Conservation (phyloP, 2,888 invertebrate species). For the Campopleginae sp. region DNA sequence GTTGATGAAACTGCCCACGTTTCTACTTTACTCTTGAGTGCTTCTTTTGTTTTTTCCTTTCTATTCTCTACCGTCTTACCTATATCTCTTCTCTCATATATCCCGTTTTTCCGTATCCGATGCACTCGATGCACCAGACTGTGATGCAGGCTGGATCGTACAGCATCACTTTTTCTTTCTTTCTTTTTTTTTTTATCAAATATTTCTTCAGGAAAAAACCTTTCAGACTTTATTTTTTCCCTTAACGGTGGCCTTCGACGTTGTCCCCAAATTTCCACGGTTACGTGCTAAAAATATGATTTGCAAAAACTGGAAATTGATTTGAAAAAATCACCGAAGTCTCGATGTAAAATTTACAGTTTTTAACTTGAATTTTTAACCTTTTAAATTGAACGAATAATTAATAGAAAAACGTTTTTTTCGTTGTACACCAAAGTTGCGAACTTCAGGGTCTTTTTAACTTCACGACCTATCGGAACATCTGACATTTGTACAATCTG, state of each 20-base stretch:
- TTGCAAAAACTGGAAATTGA: no score
- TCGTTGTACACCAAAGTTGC: no score
- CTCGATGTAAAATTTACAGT: no score
- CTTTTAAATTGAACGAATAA: no score
- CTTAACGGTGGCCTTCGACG: neutral
- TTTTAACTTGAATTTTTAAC: no score
- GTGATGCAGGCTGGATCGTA: neutral
- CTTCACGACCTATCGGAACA: no score
- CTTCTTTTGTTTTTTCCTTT: slow-evolving; percentile 12
- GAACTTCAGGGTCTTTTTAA: no score
- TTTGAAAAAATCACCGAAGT: no score
- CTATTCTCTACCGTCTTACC: slow-evolving; percentile 1
- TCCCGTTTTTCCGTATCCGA: neutral
- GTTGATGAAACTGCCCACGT: slow-evolving; percentile 50
- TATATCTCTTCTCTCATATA: neutral
- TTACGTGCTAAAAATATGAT: no score
- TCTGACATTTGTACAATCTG: no score
- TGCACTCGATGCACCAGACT: neutral
- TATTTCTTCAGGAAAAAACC: neutral
- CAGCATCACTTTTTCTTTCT: neutral
- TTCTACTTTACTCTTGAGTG: slow-evolving; percentile 38
- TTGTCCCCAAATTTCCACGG: neutral
- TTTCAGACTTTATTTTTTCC: neutral
- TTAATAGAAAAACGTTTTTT: no score
- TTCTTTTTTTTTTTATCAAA: neutral